These are phyloP conservation scores for Tubulanus polymorphus DNA, from an alignment of 2,888 invertebrate species.

Conservation along the genomic window DNA sequence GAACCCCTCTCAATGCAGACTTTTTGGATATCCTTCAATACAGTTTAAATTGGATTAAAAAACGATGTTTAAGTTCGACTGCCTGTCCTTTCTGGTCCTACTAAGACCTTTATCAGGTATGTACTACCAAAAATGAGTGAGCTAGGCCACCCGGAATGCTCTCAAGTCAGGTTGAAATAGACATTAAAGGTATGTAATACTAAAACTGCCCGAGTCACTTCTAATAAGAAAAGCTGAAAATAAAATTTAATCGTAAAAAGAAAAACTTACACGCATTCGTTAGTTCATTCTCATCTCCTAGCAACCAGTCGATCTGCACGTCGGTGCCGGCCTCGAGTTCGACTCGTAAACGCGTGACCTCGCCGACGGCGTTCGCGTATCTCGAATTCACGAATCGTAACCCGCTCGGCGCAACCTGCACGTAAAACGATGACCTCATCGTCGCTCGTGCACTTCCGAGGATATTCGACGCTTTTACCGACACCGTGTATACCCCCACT, in stretches of 20 bases:
- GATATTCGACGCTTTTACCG: constrained; percentile 40
- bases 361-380: constrained; percentile 27
- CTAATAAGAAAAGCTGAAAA: background rate
- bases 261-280: constrained; percentile 21
- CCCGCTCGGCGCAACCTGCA: constrained; percentile 35
- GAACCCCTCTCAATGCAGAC: too few relatives aligned
- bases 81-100: too few relatives aligned
- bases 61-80: too few relatives aligned
- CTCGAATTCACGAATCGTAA: constrained; percentile 20
- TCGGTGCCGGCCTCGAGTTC: constrained; percentile 32
- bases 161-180: too few relatives aligned
- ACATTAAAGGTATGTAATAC: too few relatives aligned
- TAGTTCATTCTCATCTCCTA: constrained; percentile 38
- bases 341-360: constrained; percentile 26
- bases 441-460: constrained; percentile 32
- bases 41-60: too few relatives aligned
- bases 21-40: too few relatives aligned
- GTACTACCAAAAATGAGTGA: too few relatives aligned
- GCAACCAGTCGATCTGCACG: constrained; percentile 44
- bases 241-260: background rate
- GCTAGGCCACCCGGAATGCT: too few relatives aligned
- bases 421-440: constrained; percentile 31
- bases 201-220: too few relatives aligned
- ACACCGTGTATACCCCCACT: constrained; percentile 42
- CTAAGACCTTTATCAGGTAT: too few relatives aligned